Evolutionary conservation across 2,888 invertebrate genomes (phyloP).

Genomic region (Drosophila meridiana): DNA sequence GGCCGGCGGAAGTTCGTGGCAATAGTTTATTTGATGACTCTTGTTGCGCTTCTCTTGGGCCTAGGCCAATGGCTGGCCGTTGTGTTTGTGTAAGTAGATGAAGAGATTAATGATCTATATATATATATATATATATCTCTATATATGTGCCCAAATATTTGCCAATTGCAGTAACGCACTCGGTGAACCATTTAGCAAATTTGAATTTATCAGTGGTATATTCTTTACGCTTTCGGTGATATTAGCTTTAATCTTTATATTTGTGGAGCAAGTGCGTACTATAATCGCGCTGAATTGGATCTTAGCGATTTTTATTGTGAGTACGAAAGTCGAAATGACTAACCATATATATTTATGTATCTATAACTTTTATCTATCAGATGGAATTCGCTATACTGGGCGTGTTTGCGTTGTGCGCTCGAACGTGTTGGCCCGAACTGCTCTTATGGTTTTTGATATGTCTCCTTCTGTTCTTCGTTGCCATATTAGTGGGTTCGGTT

Average conservation of each 20-base stretch:
- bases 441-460: constrained; percentile 53
- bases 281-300: constrained; percentile 59
- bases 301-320: constrained; percentile 63
- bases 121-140: background rate
- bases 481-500: constrained; percentile 55
- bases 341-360: background rate
- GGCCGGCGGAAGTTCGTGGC: constrained; percentile 66
- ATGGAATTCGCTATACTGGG: constrained; percentile 68
- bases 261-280: constrained; percentile 65
- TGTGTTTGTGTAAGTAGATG: constrained; percentile 49
- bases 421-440: constrained; percentile 45
- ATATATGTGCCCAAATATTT: too few species aligned
- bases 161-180: constrained; percentile 14
- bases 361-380: constrained; percentile 26
- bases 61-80: constrained; percentile 64
- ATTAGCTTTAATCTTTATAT: constrained; percentile 60
- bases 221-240: constrained; percentile 58
- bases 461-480: constrained; percentile 44
- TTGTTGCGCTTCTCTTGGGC: constrained; percentile 53
- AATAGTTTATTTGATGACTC: constrained; percentile 58
- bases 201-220: constrained; percentile 55
- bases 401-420: constrained; percentile 36
- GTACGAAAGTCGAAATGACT: constrained; percentile 23
- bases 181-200: background rate
- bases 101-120: background rate